A percentile compares a stretch with the other conserved stretches of the same genome.
Conservation (phyloP, 2,113 vertebrate species). For the Drymodes brunneopygia region DNA sequence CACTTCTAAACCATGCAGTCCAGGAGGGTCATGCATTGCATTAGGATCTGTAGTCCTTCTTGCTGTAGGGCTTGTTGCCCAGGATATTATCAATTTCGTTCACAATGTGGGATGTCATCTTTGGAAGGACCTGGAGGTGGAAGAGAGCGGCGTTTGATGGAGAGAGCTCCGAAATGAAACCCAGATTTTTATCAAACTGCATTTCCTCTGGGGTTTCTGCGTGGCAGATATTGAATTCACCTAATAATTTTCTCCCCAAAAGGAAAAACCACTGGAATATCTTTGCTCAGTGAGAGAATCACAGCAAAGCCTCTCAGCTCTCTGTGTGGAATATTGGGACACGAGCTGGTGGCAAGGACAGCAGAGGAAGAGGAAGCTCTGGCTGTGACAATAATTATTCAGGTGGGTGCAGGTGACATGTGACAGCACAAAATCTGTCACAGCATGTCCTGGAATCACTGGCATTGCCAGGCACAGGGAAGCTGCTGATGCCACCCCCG, state of each 20-base stretch:
- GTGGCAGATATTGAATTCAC: not conserved
- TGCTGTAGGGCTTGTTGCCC: conserved; percentile 93
- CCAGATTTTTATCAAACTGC: not conserved
- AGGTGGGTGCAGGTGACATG: not conserved
- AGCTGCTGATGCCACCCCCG: not conserved
- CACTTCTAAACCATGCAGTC: conserved; percentile 67
- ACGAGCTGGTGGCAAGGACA: not conserved
- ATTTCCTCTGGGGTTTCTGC: not conserved
- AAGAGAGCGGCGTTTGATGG: not conserved
- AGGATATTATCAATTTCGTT: conserved; percentile 95
- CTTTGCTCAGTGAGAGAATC: not conserved
- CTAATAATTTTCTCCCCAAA: not conserved
- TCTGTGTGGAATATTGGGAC: not conserved
- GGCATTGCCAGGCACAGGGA: rapidly evolving
- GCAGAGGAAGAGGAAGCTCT: not conserved
- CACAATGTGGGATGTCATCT: conserved; percentile 95
- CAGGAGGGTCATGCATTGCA: conserved; percentile 59
- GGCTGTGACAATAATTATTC: not conserved
- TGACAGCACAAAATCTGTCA: not conserved
- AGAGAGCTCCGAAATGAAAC: not conserved
- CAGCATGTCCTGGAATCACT: rapidly evolving
- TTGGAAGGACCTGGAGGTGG: conserved; percentile 89
- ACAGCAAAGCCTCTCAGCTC: not conserved
- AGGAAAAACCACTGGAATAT: not conserved
- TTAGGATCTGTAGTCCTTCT: conserved; percentile 97